A percentile compares a stretch with the other conserved stretches of the same genome.
Evolutionary conservation across 2,888 invertebrate species (phyloP).

Genomic region (Epiblema foenella): DNA sequence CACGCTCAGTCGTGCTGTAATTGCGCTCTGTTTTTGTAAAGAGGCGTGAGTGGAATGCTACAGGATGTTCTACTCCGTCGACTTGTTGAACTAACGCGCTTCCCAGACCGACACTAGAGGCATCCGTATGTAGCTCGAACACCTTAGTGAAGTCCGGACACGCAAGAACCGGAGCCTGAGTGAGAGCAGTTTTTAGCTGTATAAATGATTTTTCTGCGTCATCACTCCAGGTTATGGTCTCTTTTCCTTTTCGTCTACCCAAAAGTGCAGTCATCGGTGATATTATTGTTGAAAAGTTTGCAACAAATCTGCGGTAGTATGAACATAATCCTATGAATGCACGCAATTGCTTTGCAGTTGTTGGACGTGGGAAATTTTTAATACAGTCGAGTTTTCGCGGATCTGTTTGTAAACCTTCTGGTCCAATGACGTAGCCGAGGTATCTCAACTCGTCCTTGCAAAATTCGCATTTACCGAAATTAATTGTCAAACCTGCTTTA

Average conservation of each 20-base stretch:
- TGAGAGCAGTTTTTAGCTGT: neutral
- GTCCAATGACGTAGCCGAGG: neutral
- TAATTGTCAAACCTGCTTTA: slow-evolving; percentile 19
- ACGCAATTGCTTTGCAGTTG: neutral
- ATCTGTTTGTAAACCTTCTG: slow-evolving; percentile 1
- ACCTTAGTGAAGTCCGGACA: slow-evolving; percentile 1
- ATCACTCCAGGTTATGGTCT: neutral
- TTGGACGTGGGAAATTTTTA: neutral
- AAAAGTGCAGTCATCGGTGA: slow-evolving; percentile 4
- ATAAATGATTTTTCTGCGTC: neutral
- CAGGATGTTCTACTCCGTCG: no score
- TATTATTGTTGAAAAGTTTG: slow-evolving; percentile 11
- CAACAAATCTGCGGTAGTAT: slow-evolving; percentile 24
- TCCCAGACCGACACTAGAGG: no score
- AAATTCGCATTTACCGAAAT: slow-evolving; percentile 29
- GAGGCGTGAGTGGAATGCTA: no score
- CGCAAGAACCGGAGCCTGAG: slow-evolving; percentile 12
- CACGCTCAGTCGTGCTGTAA: no score
- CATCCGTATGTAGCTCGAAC: no score
- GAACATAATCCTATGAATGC: slow-evolving; percentile 20
- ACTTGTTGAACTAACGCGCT: no score
- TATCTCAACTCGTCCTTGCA: slow-evolving; percentile 7
- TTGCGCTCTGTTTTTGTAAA: no score
- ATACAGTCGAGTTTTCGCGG: slow-evolving; percentile 7
- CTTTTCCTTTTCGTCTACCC: neutral